Evolutionary conservation across 2,113 vertebrate species (phyloP).

Genomic region (Prionailurus viverrinus): DNA sequence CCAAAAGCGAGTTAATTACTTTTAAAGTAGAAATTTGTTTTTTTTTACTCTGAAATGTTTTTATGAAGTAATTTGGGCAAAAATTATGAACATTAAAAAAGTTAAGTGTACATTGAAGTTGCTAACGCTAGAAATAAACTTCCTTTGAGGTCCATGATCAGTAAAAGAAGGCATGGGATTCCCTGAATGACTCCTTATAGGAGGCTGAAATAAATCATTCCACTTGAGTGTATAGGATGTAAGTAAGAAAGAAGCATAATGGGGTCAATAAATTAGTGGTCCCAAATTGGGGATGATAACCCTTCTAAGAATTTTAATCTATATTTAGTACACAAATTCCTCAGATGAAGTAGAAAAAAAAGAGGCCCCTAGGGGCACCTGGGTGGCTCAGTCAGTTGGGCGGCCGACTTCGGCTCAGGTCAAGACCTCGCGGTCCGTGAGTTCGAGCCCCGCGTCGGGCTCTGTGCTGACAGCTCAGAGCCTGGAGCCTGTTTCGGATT

Average conservation of each 20-base stretch:
- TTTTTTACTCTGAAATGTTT: not conserved
- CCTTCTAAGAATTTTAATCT: not conserved
- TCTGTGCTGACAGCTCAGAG: too few relatives aligned
- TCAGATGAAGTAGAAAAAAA: not conserved
- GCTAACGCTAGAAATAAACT: not conserved
- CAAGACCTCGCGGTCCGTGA: too few relatives aligned
- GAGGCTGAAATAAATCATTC: not conserved
- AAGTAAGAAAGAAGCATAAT: not conserved
- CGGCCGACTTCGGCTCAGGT: too few relatives aligned
- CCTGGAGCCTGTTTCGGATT: too few relatives aligned
- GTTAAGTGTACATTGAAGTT: not conserved
- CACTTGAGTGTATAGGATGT: not conserved
- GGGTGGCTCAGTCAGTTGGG: too few relatives aligned
- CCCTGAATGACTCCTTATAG: not conserved
- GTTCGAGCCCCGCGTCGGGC: too few relatives aligned
- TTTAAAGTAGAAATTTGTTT: constrained; percentile 9
- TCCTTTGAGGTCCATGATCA: not conserved
- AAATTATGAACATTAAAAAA: not conserved
- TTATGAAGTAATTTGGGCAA: not conserved
- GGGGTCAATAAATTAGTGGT: not conserved
- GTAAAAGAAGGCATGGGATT: not conserved
- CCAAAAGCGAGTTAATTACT: not conserved
- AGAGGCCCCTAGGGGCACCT: not conserved
- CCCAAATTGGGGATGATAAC: not conserved
- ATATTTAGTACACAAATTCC: not conserved